Base-by-base conservation (phyloP, 2,888 invertebrate genomes). In the Calliphora vomitoria region DNA sequence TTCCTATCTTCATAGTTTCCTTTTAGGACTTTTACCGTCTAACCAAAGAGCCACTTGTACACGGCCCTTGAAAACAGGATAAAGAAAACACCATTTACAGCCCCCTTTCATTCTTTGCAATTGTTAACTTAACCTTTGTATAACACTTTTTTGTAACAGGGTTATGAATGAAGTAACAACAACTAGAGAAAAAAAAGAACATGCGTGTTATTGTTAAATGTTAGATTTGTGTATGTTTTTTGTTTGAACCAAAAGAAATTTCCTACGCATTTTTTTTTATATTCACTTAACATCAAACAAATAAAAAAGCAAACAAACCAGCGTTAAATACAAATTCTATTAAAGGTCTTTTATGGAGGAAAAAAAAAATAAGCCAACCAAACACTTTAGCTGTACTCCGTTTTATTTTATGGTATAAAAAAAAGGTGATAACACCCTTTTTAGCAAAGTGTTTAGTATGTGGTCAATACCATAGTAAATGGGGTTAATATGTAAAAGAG, bases 371-470 rank as follows among this genome's bases (percentile, higher is more conserved):
- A 71, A 41, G 18, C 64, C 50, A 74, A 25, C 44, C 58, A 68
- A 75, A 75, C 75, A 80, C 80, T 76, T 71, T 35, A 64, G 41
- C 35, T 47, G 71, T 74, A 79, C 78, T 84, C 72, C 81, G 79
- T 83, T 83, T 83, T 86, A 87, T 86, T 80, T 83, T 87, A 88
- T 88, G 85, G 84, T 85, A 66, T 47, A 47, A 6, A 82, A 68
- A 82, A 76, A 88, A 89, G 89, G 89, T 89, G 89, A 89, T 89
- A 89, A 89, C 88, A 89, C 86, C 89, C 89, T 89, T 88, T 89
- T 89, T 89, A 88, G 88, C 88, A 87, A 85, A 84, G 87, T 87
- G 84, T 87, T 87, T 87, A 87, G 87, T 87, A 82, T 87, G 87
- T 87, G 87, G 87, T 87, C 87, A 87, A 85, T 87, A 85, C 84